Base-by-base conservation (phyloP, 2,113 vertebrate genomes). In the Vanacampus margaritifer region DNA sequence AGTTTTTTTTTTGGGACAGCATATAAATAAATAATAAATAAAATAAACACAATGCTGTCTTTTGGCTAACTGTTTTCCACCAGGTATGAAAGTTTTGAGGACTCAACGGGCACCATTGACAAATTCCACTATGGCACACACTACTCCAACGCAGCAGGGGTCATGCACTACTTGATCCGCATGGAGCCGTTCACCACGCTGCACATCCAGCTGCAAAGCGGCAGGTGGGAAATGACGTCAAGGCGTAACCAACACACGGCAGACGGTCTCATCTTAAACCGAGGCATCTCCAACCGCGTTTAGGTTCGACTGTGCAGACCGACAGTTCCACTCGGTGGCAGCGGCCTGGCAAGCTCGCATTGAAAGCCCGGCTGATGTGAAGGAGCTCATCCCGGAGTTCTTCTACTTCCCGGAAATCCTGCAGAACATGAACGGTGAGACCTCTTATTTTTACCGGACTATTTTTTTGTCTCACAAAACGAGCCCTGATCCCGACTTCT, bases 151-250 rank as follows among this genome's bases (percentile, higher is more conserved):
- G 96, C 97, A 0, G 96, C 97, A 0, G 97, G 97, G 0, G 97
- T 98, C 85, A 99, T 99, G 97, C 97, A 99, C 92, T 99, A 98
- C 93, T 93, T 99, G 94, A 98, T 99, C 89, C 96, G 97, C 57
- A 92, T 92, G 28, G 97, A 99, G 73, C 97, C 97, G 3, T 98
- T 99, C 85, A 98, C 97, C 76, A 95, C 91, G 0, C 89, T 99
- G 79, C 97, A 99, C 60, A 94, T 98, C 84, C 97, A 98, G 91
- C 91, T 98, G 84, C 97, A 99, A 92, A 97, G 95, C 0, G 95
- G 96, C 90, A 95, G 95, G 97, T 96, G 80, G 35, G 83, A 50
- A 6, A 32, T 4, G 3, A 23, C 28, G 23, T 23, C 46, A 28
- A 21, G 60, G 36, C n/a, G 58, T n/a, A 13, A n/a, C 12, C 41